These are phyloP conservation scores for Calidris pygmaea DNA, from an alignment of 2,113 vertebrate genomes.

Conservation along the genomic window DNA sequence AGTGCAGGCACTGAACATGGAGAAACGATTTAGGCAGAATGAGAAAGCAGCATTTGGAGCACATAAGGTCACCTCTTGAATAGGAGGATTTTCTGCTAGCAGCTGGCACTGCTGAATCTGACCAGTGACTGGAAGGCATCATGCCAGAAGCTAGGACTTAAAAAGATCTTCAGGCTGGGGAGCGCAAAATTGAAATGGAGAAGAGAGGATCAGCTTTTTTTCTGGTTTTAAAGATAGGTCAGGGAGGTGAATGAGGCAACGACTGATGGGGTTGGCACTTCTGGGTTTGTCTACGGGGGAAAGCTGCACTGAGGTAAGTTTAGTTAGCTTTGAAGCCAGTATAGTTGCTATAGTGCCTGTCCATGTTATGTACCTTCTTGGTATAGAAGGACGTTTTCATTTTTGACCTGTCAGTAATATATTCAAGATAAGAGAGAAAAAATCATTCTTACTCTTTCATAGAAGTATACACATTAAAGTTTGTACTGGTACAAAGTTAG, in stretches of 20 bases:
- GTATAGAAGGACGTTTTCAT: neutral
- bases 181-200: conserved; percentile 42
- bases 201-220: conserved; percentile 25
- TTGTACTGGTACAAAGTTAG: neutral
- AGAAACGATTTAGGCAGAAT: neutral
- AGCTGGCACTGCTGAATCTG: conserved; percentile 62
- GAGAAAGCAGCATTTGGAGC: conserved; percentile 44
- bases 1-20: neutral
- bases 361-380: neutral
- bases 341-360: neutral
- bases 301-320: neutral
- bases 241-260: neutral
- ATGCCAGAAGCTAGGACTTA: conserved; percentile 48
- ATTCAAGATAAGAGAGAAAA: neutral
- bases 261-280: neutral
- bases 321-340: conserved; percentile 6
- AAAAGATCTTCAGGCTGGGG: conserved; percentile 42
- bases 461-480: neutral
- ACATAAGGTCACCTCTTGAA: conserved; percentile 59
- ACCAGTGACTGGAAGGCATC: conserved; percentile 54
- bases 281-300: neutral
- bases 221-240: conserved; percentile 9
- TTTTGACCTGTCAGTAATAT: neutral
- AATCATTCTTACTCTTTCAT: neutral
- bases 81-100: conserved; percentile 63